phyloP scores from a whole-genome alignment of 1,140 invertebrate genomes.

The Macrostomum lignano region DNA sequence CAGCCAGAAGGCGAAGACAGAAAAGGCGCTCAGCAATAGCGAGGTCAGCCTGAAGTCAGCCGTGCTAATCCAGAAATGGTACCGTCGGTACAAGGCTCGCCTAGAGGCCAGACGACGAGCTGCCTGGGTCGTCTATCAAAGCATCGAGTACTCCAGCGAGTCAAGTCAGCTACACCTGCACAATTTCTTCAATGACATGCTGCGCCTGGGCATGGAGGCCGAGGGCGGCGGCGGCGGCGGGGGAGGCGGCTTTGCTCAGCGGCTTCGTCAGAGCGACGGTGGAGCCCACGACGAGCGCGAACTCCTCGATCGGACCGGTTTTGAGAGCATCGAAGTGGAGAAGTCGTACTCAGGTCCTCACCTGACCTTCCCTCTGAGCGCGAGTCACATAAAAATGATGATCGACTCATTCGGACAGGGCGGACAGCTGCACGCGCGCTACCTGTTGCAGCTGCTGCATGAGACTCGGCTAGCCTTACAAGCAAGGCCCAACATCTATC shows the following conservation, averaged over 20 bases:
- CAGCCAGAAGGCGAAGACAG: too few species aligned
- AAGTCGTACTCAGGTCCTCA: conserved; percentile 41
- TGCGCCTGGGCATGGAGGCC: conserved; percentile 13
- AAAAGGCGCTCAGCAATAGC: too few species aligned
- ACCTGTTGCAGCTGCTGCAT: too few species aligned
- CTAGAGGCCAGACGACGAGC: conserved; percentile 52
- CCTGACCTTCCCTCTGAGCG: conserved; percentile 42
- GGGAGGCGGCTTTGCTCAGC: conserved; percentile 10
- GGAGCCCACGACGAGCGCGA: too few species aligned
- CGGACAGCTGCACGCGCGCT: too few species aligned
- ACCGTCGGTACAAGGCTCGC: conserved; percentile 49
- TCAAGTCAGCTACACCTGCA: conserved; percentile 69
- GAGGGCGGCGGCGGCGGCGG: conserved; percentile 9
- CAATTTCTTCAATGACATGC: conserved; percentile 61
- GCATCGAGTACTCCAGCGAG: conserved; percentile 64
- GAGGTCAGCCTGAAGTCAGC: too few species aligned
- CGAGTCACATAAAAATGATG: conserved; percentile 45
- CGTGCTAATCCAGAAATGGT: conserved; percentile 66
- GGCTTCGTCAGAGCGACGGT: conserved; percentile 8
- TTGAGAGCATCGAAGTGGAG: too few species aligned
- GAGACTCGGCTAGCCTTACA: conserved; percentile 39
- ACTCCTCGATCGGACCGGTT: too few species aligned
- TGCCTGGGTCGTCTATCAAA: conserved; percentile 75
- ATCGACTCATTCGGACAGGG: too few species aligned
- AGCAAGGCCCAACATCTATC: conserved; percentile 46